These are phyloP conservation scores for Rousettus madagascariensis DNA, from an alignment of 2,797 vertebrate genomes.

Conservation along the genomic window DNA sequence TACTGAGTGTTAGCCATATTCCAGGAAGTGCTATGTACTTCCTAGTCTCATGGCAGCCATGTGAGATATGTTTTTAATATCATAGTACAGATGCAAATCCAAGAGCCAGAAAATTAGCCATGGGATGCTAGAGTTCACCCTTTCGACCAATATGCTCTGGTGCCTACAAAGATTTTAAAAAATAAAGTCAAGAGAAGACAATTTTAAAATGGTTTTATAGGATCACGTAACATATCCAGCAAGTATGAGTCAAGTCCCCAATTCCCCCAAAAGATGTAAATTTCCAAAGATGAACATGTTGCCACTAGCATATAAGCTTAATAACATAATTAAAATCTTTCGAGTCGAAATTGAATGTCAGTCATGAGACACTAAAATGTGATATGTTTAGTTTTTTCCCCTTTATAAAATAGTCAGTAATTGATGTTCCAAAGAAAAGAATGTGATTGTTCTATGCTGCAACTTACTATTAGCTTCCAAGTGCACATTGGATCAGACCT, in stretches of 20 bases:
- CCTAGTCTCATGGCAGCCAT: background rate
- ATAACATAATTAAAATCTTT: conserved; percentile 35
- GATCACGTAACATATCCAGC: conserved; percentile 11
- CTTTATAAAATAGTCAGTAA: background rate
- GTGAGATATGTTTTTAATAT: background rate
- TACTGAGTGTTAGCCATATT: background rate
- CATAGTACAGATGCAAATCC: background rate
- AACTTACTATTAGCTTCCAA: background rate
- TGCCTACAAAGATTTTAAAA: background rate
- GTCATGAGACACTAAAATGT: conserved; percentile 9
- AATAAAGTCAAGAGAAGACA: conserved; percentile 24
- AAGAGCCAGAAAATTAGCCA: background rate
- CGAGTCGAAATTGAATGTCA: conserved; percentile 31
- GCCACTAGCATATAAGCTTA: conserved; percentile 10
- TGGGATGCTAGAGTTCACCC: background rate
- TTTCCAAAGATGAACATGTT: conserved; percentile 30
- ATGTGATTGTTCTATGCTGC: background rate
- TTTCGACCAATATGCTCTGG: background rate
- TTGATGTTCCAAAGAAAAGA: conserved; percentile 22
- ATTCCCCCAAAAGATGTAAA: conserved; percentile 39
- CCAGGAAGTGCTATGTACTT: background rate
- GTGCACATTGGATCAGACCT: background rate
- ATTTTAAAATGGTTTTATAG: conserved; percentile 42
- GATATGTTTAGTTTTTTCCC: background rate
- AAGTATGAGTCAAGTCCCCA: conserved; percentile 54